phyloP scores from a whole-genome alignment of 2,888 invertebrate species.

The Mamestra brassicae region DNA sequence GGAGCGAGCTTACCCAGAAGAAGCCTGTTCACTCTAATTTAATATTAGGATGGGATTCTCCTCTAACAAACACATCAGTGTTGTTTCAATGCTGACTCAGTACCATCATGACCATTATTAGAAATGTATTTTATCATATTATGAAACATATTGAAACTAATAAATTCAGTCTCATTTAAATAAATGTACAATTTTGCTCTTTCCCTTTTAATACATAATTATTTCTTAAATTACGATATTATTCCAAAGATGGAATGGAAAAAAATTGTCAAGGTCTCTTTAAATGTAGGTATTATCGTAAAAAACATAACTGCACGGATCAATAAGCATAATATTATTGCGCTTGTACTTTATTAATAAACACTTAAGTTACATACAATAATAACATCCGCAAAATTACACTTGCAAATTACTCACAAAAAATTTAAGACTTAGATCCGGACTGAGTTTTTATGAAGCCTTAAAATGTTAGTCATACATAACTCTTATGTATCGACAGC shows the following conservation, averaged over 20 bases:
- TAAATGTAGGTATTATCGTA: no score
- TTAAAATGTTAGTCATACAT: slow-evolving; percentile 28
- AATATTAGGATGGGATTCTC: not conserved
- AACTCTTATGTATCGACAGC: not conserved
- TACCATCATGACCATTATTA: not conserved
- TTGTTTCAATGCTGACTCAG: slow-evolving; percentile 18
- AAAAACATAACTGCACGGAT: not conserved
- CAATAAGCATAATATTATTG: slow-evolving; percentile 8
- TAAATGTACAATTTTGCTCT: not conserved
- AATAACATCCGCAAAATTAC: slow-evolving; percentile 35
- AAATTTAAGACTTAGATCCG: slow-evolving; percentile 16
- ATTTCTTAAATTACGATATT: not conserved
- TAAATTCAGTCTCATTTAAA: not conserved
- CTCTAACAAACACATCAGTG: not conserved
- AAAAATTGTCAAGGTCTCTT: no score
- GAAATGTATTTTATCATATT: slow-evolving; percentile 10
- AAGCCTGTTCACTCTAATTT: no score
- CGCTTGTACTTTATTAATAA: slow-evolving; percentile 11
- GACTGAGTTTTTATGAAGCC: slow-evolving; percentile 22
- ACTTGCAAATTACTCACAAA: slow-evolving; percentile 26
- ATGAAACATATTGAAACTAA: not conserved
- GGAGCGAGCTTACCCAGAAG: no score
- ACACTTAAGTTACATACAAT: not conserved
- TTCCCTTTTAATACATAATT: not conserved
- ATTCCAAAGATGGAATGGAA: no score